phyloP scores from a whole-genome alignment of 2,888 invertebrate genomes.

The Euclidia mi region DNA sequence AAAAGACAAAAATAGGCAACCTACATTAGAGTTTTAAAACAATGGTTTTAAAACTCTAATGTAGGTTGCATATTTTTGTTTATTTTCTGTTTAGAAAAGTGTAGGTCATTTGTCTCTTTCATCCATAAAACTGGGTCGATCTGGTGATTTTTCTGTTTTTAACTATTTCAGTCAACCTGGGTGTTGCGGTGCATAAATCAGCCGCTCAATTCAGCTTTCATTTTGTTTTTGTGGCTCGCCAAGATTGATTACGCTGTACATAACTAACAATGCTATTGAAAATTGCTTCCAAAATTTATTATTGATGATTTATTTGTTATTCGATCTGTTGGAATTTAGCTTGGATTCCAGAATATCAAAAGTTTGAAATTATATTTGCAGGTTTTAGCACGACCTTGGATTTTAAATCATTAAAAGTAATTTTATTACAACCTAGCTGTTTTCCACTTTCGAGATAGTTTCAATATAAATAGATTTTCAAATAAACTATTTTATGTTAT shows the following conservation, averaged over 20 bases:
- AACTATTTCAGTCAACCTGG: conserved; percentile 11
- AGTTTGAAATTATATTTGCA: too few relatives aligned
- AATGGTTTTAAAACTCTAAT: conserved; percentile 41
- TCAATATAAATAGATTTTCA: too few relatives aligned
- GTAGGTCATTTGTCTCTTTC: conserved; percentile 17
- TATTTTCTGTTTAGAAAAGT: not conserved
- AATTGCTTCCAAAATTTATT: too few relatives aligned
- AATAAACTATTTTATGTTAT: too few relatives aligned
- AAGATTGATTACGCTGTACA: conserved; percentile 10
- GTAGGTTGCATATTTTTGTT: conserved; percentile 30
- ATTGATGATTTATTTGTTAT: too few relatives aligned
- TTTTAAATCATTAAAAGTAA: too few relatives aligned
- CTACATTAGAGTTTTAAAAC: conserved; percentile 27
- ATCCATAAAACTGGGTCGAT: conserved; percentile 9
- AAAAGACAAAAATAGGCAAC: conserved; percentile 35
- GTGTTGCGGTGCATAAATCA: conserved; percentile 12
- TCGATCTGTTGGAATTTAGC: too few relatives aligned
- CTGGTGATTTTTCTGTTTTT: conserved; percentile 5
- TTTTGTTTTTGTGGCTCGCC: conserved; percentile 2
- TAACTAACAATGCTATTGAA: not conserved
- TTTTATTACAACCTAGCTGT: too few relatives aligned
- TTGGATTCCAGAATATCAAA: too few relatives aligned
- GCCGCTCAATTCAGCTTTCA: conserved; percentile 11
- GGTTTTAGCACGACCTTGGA: too few relatives aligned
- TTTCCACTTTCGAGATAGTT: too few relatives aligned